phyloP scores from a whole-genome alignment of 2,113 vertebrate species.

The Chloropsis cyanopogon region DNA sequence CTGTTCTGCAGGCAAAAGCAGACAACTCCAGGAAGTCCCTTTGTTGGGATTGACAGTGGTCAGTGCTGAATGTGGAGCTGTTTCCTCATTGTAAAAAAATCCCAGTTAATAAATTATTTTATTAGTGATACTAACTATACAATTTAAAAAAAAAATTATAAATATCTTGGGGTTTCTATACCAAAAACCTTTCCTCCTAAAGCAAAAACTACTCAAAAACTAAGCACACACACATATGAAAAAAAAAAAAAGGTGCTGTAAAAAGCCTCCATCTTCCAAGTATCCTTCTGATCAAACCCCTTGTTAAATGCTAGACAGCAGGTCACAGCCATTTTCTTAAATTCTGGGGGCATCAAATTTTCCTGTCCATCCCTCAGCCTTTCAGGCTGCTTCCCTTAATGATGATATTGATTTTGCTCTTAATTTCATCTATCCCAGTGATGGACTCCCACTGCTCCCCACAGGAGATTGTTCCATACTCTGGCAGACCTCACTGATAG shows the following conservation, averaged over 20 bases:
- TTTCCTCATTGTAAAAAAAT: background rate
- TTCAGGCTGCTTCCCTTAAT: constrained; percentile 42
- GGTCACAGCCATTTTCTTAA: constrained; percentile 39
- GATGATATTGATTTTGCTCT: constrained; percentile 66
- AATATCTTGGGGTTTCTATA: background rate
- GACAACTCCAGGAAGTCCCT: background rate
- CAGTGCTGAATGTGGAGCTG: background rate
- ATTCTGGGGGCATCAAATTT: constrained; percentile 22
- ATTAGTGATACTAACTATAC: background rate
- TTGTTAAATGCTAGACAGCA: constrained; percentile 3
- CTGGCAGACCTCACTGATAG: constrained; percentile 7
- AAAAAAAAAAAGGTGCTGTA: background rate
- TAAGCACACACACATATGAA: background rate
- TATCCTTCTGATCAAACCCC: background rate
- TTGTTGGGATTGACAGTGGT: background rate
- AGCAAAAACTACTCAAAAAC: background rate
- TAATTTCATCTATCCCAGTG: constrained; percentile 40
- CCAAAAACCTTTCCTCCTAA: background rate
- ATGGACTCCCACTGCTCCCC: constrained; percentile 55
- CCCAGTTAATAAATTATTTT: background rate
- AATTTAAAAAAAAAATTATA: background rate
- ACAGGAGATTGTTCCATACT: constrained; percentile 15
- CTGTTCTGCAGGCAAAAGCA: background rate
- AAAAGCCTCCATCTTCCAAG: background rate
- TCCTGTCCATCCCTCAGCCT: constrained; percentile 34